These are phyloP conservation scores for Lagorchestes hirsutus DNA, from an alignment of 2,797 vertebrate species.

Conservation along the genomic window DNA sequence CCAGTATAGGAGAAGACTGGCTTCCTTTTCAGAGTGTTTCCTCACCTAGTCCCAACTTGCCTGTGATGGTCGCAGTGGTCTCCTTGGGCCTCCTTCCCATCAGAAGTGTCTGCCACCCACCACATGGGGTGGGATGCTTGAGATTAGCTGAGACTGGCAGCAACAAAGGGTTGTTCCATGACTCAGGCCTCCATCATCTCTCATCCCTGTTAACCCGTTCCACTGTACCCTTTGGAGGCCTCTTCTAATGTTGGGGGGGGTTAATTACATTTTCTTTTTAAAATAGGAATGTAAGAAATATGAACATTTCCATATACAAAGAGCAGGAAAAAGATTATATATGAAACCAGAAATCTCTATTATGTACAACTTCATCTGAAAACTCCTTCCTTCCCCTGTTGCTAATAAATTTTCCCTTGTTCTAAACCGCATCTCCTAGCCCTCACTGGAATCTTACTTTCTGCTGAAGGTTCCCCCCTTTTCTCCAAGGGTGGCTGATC, in stretches of 20 bases:
- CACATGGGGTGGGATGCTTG: neutral
- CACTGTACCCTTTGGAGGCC: neutral
- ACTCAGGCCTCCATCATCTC: neutral
- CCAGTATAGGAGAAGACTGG: neutral
- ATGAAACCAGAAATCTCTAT: neutral
- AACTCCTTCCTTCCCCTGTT: neutral
- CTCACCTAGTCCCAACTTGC: neutral
- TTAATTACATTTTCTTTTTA: neutral
- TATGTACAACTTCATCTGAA: neutral
- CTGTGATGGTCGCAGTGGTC: neutral
- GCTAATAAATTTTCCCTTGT: neutral
- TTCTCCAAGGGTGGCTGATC: neutral
- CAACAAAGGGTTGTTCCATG: neutral
- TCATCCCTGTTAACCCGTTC: neutral
- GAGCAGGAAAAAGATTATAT: neutral
- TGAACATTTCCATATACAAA: neutral
- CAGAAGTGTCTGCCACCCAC: neutral
- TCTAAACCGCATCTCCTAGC: neutral
- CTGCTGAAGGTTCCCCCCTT: neutral
- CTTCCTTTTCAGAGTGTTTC: slow-evolving; percentile 13
- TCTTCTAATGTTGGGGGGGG: neutral
- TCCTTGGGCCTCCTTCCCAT: neutral
- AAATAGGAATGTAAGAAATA: neutral
- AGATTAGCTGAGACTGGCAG: neutral
- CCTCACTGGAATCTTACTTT: neutral